Base-by-base conservation (phyloP, 2,113 vertebrate genomes). In the Vulpes lagopus region DNA sequence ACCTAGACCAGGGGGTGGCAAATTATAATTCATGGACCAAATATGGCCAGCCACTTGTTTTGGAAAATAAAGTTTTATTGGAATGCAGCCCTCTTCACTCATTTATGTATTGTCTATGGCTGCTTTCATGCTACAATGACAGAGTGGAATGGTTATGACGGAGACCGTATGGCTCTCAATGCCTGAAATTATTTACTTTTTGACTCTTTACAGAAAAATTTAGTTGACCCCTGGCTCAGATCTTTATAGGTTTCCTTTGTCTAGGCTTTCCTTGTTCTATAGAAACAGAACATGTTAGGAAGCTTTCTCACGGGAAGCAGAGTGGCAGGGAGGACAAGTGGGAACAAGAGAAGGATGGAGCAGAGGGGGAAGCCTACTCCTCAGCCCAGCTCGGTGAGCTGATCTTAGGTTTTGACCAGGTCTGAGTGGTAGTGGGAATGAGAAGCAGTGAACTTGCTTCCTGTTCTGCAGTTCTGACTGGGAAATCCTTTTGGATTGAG, bases 41-140 rank as follows among this genome's bases (percentile, higher is more conserved):
- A 83, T 67, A 5, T 35, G 20, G 6, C 3, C 65, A 60, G 7
- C 38, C 17, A 38, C 60, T 9, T 89, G 3, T 62, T 95, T 91
- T 73, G 73, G 51, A 79, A 93, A 83, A 94, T 93, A 59, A 94
- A 82, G n/a, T 71, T 96, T 96, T 93, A 85, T 73, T 84, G 57
- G 78, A 84, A 55, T 59, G 49, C 0, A 49, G 17, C 53, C 53
- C 11, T 62, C 8, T 10, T 62, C 49, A 55, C 60, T 62, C 64
- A 60, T 94, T 65, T 74, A n/a, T 6, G 9, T 83, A 23, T 87
- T 59, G 32, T 78, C 79, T 51, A 11, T 90, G n/a, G 14, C 25
- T 86, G 20, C 20, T 62, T 64, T 91, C 1, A 2, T 57, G 51
- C 23, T 87, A 38, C 4, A 25, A 1, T 9, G 30, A 1, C 23